Evolutionary conservation across 2,113 vertebrate genomes (phyloP).

Genomic region (Urocynchramus pylzowi): DNA sequence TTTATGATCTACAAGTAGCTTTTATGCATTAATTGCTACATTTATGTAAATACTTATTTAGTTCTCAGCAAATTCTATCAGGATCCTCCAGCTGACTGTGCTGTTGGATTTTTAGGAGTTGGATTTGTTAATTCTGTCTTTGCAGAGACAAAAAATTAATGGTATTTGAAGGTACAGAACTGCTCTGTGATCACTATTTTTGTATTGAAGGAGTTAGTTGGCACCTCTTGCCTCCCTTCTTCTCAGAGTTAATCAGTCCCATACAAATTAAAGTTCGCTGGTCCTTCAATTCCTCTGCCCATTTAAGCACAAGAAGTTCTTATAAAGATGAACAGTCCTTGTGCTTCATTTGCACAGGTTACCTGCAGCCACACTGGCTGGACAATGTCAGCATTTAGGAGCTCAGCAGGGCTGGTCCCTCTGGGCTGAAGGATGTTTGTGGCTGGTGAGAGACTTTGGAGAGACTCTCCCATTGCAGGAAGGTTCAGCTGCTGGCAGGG

Average conservation of each 20-base stretch:
- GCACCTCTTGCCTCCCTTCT: not conserved
- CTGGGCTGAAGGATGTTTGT: not conserved
- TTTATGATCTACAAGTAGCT: not conserved
- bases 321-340: not conserved
- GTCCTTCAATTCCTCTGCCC: not conserved
- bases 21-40: not conserved
- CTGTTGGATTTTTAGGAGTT: not conserved
- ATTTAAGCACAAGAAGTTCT: not conserved
- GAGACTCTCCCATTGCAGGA: not conserved
- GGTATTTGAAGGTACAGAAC: not conserved
- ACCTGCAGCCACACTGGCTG: not conserved
- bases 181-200: not conserved
- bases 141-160: not conserved
- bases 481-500: not conserved
- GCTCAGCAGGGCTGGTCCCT: not conserved
- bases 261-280: not conserved
- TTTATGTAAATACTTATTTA: not conserved
- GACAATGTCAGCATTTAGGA: not conserved
- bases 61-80: not conserved
- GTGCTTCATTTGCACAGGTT: not conserved
- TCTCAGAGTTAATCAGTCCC: not conserved
- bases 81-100: not conserved
- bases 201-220: not conserved
- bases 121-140: not conserved
- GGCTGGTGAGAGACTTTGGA: not conserved